Evolutionary conservation across 2,113 vertebrate species (phyloP), one percentile per base, ranked within the genome.

Genomic region (Chlamydotis undulata): DNA sequence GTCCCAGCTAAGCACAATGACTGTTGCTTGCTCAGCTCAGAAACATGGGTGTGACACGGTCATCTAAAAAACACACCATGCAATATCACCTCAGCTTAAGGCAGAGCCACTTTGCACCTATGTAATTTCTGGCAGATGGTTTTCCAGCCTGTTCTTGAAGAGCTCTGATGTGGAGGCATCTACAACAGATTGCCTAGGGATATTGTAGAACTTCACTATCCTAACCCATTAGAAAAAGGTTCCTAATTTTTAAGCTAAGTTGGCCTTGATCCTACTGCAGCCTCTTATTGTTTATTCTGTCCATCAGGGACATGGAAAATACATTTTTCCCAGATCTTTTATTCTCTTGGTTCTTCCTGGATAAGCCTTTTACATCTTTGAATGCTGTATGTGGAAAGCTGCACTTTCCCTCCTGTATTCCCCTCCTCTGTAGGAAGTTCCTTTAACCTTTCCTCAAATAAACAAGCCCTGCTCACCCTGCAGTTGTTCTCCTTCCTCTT

Each of bases 111-210:
- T 43, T 80, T 81, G 50, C 19, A 74, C 49, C 60, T 47, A 2
- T 84, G 43, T 43, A 0, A 75, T 67, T 87, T 84, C 43, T 91
- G 56, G 29, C 15, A 19, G 16, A n/a, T 85, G 47, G 47, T 89
- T 94, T 78, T 23, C 35, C 61, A 87, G 26, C 52, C 53, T 93
- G 7, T 75, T 91, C 47, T 85, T 91, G 61, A 84, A 78, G 35
- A 35, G 63, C 56, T 91, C 50, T 14, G 3, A 23, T 68, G 25
- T 37, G 71, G 63, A 70, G 29, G 14, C 74, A 47, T 37, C 56
- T 93, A 31, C 41, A 59, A 6, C 67, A 73, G 41, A 43, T 43
- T 41, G 41, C 47, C 50, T 45, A 61, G 35, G 37, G 29, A 63
- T 39, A 10, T n/a, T 45, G 35, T 79, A 86, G 47, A 41, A 53